Conservation (phyloP, 2,113 vertebrate species). For the Cyanoderma ruficeps region DNA sequence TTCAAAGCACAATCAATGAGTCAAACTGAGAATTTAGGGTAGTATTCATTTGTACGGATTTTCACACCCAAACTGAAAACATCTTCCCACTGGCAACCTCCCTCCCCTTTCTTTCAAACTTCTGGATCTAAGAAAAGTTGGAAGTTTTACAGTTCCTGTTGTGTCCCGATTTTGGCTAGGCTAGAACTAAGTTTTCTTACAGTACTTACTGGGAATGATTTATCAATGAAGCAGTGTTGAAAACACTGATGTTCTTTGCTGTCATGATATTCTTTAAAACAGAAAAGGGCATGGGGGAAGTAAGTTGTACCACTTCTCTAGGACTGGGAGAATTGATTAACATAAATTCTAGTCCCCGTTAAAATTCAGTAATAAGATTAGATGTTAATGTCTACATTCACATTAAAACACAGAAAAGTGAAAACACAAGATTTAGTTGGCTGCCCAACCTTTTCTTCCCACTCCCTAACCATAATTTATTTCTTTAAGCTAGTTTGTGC, state of each 20-base stretch:
- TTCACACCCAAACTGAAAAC: neutral
- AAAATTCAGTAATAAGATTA: neutral
- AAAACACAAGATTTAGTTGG: neutral
- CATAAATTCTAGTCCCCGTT: neutral
- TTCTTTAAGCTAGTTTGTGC: neutral
- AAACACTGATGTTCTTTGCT: neutral
- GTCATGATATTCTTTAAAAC: neutral
- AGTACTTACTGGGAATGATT: neutral
- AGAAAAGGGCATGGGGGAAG: neutral
- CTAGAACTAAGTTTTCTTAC: neutral
- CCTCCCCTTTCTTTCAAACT: neutral
- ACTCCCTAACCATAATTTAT: neutral
- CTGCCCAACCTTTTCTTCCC: neutral
- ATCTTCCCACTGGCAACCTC: neutral
- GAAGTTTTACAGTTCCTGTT: neutral
- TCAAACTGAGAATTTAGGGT: neutral
- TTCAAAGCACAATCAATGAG: neutral
- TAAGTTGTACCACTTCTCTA: neutral
- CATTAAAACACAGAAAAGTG: neutral
- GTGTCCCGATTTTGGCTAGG: neutral
- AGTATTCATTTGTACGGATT: neutral
- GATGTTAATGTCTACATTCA: neutral
- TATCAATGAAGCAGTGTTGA: neutral
- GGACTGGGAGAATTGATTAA: neutral
- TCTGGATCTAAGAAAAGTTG: neutral